Percentiles rank a stretch among this genome's conserved stretches.
phyloP scores from a whole-genome alignment of 2,113 vertebrate genomes.

The Toxotes jaculatrix region DNA sequence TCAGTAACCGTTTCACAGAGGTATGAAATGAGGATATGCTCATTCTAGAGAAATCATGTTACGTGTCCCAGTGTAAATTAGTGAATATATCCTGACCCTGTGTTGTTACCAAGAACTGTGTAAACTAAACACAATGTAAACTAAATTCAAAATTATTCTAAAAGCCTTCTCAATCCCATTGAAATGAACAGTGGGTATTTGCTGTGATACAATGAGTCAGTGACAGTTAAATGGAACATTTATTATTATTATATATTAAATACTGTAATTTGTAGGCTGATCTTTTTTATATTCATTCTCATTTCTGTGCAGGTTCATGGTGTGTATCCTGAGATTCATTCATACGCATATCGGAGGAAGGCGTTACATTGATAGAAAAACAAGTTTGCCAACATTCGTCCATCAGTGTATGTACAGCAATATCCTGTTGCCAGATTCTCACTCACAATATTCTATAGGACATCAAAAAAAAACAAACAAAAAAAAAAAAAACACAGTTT shows the following conservation, averaged over 20 bases:
- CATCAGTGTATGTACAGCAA: constrained; percentile 6
- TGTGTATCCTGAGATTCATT: neutral
- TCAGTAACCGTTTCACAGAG: constrained; percentile 24
- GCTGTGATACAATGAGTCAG: neutral
- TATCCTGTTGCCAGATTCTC: constrained; percentile 45
- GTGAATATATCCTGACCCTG: neutral
- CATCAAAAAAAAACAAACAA: constrained; percentile 24
- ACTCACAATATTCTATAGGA: constrained; percentile 49
- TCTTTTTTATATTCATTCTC: neutral
- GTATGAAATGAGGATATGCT: constrained; percentile 6
- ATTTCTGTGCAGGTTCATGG: neutral
- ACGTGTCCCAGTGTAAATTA: constrained; percentile 4
- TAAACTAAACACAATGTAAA: neutral
- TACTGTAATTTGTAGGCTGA: neutral
- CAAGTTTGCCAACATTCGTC: constrained; percentile 36
- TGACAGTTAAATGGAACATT: neutral
- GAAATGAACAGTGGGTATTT: neutral
- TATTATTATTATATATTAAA: constrained; percentile 1
- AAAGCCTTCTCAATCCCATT: constrained; percentile 6
- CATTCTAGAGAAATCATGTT: neutral
- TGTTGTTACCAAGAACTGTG: neutral
- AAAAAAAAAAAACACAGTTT: constrained; percentile 34
- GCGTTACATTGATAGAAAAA: constrained; percentile 26
- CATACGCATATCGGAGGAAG: neutral
- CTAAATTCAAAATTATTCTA: neutral